These are phyloP conservation scores for Meloidogyne exigua DNA, from an alignment of 1,140 invertebrate species.

Conservation along the genomic window DNA sequence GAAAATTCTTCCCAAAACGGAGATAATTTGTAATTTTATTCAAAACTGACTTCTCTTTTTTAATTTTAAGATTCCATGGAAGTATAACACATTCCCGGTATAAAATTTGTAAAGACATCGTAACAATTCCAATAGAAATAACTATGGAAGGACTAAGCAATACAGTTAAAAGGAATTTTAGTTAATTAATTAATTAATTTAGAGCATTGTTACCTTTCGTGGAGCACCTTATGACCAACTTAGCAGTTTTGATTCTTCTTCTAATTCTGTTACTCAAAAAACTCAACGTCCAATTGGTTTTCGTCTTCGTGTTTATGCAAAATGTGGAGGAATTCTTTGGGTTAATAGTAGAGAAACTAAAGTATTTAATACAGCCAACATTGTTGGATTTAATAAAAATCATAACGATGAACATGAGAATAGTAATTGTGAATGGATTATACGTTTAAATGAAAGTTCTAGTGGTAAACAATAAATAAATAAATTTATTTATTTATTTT, in stretches of 20 bases:
- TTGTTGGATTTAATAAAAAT: conserved; percentile 3
- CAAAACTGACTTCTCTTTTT: not conserved
- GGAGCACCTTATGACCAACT: conserved; percentile 50
- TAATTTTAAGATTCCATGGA: not conserved
- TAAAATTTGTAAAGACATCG: conserved; percentile 17
- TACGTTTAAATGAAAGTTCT: not conserved
- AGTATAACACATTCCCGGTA: not conserved
- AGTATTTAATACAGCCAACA: conserved; percentile 23
- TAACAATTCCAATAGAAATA: conserved; percentile 17
- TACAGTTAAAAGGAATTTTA: not conserved
- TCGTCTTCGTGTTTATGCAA: conserved; percentile 38
- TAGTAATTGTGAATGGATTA: conserved; percentile 5
- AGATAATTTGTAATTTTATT: not conserved
- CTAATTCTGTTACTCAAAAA: conserved; percentile 7
- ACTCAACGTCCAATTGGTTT: conserved; percentile 43
- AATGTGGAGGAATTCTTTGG: conserved; percentile 52
- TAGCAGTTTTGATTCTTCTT: conserved; percentile 43
- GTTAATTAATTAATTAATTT: not conserved
- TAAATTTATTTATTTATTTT: not conserved
- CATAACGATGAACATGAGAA: not conserved
- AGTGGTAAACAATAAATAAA: not conserved
- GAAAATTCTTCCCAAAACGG: not conserved
- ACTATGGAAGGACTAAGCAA: conserved; percentile 12
- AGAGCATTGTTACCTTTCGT: conserved; percentile 50
- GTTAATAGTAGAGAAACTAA: conserved; percentile 42